Percentiles rank a stretch among this genome's conserved stretches.
These are phyloP conservation scores for Scaptomyza tumidula DNA, from an alignment of 2,888 invertebrate genomes.

Conservation along the genomic window DNA sequence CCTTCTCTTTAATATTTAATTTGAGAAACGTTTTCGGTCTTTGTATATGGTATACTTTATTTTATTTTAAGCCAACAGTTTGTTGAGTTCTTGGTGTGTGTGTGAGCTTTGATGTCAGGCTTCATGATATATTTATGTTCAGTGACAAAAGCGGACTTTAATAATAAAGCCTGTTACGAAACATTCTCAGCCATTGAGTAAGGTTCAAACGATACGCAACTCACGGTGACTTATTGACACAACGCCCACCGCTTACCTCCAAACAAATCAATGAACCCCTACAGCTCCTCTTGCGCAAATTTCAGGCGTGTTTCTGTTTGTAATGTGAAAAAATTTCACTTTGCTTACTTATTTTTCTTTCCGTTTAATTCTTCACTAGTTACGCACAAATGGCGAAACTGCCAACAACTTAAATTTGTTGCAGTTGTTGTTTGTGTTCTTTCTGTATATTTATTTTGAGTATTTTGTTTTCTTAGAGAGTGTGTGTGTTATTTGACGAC, in stretches of 20 bases:
- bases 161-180: constrained; percentile 30
- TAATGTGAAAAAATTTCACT: constrained; percentile 41
- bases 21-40: constrained; percentile 15
- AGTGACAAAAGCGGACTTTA: constrained; percentile 25
- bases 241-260: constrained; percentile 59
- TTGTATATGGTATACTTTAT: background rate
- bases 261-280: constrained; percentile 66
- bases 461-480: constrained; percentile 1
- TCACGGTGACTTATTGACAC: constrained; percentile 48
- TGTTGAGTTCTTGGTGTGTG: constrained; percentile 25
- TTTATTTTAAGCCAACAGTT: constrained; percentile 36
- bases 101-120: background rate
- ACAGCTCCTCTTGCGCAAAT: constrained; percentile 13
- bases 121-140: constrained; percentile 39
- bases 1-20: constrained; percentile 31
- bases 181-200: constrained; percentile 9
- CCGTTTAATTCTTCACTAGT: constrained; percentile 4
- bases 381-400: constrained; percentile 12
- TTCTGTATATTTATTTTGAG: constrained; percentile 21
- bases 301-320: background rate
- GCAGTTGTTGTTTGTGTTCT: constrained; percentile 32
- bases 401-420: constrained; percentile 19
- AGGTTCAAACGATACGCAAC: constrained; percentile 8
- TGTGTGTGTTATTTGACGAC: constrained; percentile 22
- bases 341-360: background rate